Evolutionary conservation across 1,140 invertebrate genomes (phyloP).

Genomic region (Lepidurus couesii): DNA sequence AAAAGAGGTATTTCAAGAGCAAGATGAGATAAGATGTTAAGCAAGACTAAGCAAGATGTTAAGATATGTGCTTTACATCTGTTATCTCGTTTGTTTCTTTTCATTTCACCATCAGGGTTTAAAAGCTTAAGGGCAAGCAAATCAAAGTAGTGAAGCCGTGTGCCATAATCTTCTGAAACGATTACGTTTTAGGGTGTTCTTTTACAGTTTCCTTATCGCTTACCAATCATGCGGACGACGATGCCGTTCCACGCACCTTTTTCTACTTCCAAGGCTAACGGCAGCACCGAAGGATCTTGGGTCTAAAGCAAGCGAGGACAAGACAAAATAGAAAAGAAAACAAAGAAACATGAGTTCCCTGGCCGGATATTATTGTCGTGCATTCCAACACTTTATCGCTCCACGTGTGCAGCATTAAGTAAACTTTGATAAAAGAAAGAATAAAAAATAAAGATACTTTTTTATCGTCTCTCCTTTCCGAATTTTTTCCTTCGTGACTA

Average conservation of each 20-base stretch:
- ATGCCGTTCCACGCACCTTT: slow-evolving; percentile 14
- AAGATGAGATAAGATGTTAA: too few relatives aligned
- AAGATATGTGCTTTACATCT: too few relatives aligned
- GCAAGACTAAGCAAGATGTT: too few relatives aligned
- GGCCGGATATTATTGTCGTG: neutral
- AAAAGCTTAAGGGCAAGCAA: neutral
- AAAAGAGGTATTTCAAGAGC: too few relatives aligned
- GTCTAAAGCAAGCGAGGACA: neutral
- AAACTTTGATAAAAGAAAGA: neutral
- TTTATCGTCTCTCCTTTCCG: neutral
- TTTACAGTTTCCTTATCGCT: neutral
- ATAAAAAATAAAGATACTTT: neutral
- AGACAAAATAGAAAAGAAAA: neutral
- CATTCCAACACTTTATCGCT: slow-evolving; percentile 2
- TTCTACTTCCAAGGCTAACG: slow-evolving; percentile 12
- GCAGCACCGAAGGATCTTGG: neutral
- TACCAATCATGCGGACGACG: slow-evolving; percentile 14
- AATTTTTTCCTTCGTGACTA: neutral
- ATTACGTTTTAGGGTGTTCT: neutral
- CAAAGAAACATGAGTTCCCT: neutral
- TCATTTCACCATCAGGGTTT: too few relatives aligned
- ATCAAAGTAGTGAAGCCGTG: neutral
- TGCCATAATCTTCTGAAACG: neutral
- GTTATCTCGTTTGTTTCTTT: too few relatives aligned
- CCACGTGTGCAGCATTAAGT: neutral